These are phyloP conservation scores for Ephestia elutella DNA, from an alignment of 1,140 invertebrate genomes.

Conservation along the genomic window DNA sequence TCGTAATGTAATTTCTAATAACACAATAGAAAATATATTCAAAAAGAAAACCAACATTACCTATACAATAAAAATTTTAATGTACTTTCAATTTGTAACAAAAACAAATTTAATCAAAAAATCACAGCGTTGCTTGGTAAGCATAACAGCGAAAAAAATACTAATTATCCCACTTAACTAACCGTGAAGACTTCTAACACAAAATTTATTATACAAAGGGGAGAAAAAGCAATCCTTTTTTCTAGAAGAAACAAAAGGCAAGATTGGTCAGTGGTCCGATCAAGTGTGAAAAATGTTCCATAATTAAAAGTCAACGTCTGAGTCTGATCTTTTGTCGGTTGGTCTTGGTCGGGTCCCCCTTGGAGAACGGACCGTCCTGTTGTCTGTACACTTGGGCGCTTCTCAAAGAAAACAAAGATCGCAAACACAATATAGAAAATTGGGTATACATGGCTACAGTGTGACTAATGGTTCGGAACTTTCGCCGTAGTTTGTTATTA, in stretches of 20 bases:
- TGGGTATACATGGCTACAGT: not conserved
- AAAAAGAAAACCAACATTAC: too few species aligned
- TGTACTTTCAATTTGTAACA: not conserved
- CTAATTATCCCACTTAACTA: conserved; percentile 61
- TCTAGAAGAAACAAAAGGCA: conserved; percentile 64
- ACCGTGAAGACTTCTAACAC: conserved; percentile 55
- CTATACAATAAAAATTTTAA: not conserved
- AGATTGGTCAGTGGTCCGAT: conserved; percentile 55
- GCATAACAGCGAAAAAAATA: conserved; percentile 34
- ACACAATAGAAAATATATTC: too few species aligned
- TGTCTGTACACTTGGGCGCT: conserved; percentile 37
- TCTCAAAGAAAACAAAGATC: conserved; percentile 39
- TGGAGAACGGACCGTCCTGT: conserved; percentile 23
- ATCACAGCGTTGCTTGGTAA: conserved; percentile 25
- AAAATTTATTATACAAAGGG: conserved; percentile 45
- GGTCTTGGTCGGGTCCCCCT: conserved; percentile 29
- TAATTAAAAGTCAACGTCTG: conserved; percentile 70
- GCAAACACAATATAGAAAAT: not conserved
- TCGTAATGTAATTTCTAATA: not conserved
- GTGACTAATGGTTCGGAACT: conserved; percentile 17
- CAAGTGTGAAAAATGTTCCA: conserved; percentile 59
- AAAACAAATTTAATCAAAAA: conserved; percentile 6
- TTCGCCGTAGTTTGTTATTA: not conserved
- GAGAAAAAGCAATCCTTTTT: conserved; percentile 54
- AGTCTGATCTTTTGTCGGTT: conserved; percentile 42